Percentiles rank a stretch among this genome's conserved stretches.
These are phyloP conservation scores for Iguana delicatissima DNA, from an alignment of 2,797 vertebrate genomes.

Conservation along the genomic window DNA sequence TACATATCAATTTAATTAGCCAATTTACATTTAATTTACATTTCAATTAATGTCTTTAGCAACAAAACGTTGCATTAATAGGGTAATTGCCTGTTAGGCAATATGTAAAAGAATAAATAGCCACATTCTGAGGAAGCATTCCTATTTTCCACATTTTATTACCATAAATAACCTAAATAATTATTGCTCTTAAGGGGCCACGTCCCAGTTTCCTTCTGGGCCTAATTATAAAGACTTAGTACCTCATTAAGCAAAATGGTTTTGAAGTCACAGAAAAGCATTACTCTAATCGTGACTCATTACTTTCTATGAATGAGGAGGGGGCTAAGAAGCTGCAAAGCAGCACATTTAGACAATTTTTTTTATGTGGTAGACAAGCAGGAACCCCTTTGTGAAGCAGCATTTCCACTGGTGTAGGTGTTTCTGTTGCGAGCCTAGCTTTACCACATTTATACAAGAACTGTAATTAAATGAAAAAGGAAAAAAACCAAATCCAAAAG, in stretches of 20 bases:
- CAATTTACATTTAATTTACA: conserved; percentile 89
- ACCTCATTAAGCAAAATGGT: conserved; percentile 88
- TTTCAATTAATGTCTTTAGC: conserved; percentile 88
- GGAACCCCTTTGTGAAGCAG: conserved; percentile 53
- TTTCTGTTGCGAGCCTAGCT: conserved; percentile 46
- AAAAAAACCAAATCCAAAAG: neutral
- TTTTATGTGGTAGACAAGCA: conserved; percentile 65
- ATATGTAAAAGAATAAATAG: conserved; percentile 86
- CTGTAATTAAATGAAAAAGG: conserved; percentile 25
- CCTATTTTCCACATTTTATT: conserved; percentile 86
- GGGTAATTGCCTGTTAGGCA: conserved; percentile 87
- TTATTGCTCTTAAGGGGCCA: conserved; percentile 86
- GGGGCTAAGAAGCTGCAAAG: conserved; percentile 68
- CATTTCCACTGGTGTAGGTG: conserved; percentile 63
- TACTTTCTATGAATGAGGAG: conserved; percentile 79
- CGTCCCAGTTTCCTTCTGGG: conserved; percentile 83
- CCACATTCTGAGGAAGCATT: conserved; percentile 84
- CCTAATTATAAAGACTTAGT: conserved; percentile 90
- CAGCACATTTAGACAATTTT: conserved; percentile 72
- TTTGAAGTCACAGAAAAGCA: conserved; percentile 84
- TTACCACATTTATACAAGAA: conserved; percentile 32
- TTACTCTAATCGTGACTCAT: conserved; percentile 85
- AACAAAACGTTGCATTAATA: conserved; percentile 84
- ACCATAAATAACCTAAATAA: conserved; percentile 89
- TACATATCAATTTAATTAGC: conserved; percentile 88